Conservation (phyloP, 2,888 invertebrate species). For the Eurois occulta region DNA sequence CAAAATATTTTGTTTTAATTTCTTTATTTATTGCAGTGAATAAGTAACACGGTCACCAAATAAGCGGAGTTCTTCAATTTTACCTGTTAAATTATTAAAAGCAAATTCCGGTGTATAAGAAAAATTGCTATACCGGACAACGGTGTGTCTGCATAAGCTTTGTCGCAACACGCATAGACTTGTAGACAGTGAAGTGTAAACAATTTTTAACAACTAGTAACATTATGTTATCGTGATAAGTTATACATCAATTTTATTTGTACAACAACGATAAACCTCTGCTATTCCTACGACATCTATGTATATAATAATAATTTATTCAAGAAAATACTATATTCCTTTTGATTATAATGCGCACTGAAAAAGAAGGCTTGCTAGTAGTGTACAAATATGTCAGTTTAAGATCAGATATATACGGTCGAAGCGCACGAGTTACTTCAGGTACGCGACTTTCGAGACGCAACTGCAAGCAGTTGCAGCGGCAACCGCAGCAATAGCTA, state of each 20-base stretch:
- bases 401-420: slow-evolving; percentile 13
- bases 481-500: not conserved
- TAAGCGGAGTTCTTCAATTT: not conserved
- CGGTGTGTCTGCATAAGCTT: not conserved
- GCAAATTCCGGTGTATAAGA: not conserved
- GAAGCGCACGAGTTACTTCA: not conserved
- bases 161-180: not conserved
- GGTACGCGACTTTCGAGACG: not conserved
- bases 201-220: slow-evolving; percentile 32
- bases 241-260: slow-evolving; percentile 44
- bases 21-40: not conserved
- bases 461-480: not conserved
- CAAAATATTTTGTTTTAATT: not conserved
- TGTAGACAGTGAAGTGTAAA: slow-evolving; percentile 11
- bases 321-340: slow-evolving; percentile 21
- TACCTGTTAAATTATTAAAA: not conserved
- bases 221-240: slow-evolving; percentile 41
- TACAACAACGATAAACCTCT: slow-evolving; percentile 46
- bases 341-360: slow-evolving; percentile 4
- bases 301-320: slow-evolving; percentile 19
- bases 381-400: not conserved
- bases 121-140: not conserved
- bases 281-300: slow-evolving; percentile 55
- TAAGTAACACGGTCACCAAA: slow-evolving; percentile 6
- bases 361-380: slow-evolving; percentile 3